Evolutionary conservation across 2,797 vertebrate genomes (phyloP), one percentile per base, ranked within the genome.

Genomic region (Zenarchopterus dispar): DNA sequence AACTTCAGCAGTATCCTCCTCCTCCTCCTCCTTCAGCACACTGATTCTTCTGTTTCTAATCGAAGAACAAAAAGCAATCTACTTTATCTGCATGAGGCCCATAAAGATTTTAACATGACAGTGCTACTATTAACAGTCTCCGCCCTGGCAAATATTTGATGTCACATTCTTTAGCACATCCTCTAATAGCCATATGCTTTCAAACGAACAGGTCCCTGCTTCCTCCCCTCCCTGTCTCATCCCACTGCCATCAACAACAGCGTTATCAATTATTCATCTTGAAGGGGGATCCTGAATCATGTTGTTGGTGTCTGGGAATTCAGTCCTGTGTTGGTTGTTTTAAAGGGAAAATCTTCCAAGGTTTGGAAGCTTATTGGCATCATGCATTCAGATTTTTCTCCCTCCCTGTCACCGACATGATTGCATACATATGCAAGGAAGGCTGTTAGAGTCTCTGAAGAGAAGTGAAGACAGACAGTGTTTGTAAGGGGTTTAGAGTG

Each of bases 221-320:
- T 42, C 56, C 23, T 63, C 55, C 36, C 69, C 62, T 57, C 76
- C 59, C 47, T 26, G 36, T 77, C 70, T 62, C 75, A 74, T 82
- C 77, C 77, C 56, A 60, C 73, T 47, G 43, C 67, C 61, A 78
- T 65, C 71, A 73, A 28, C 76, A 65, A 50, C 44, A 19, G 62
- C 62, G 73, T 63, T 75, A 84, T 81, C 63, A 84, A 84, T 86
- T 86, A 85, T 77, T 85, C 78, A 78, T 79, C 72, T 77, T 57
- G 59, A 64, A 73, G 75, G 72, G 62, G 47, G 54, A 74, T 77
- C 54, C 16, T 74, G 83, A 78, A 84, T 74, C 77, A 80, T 43
- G 8, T 73, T 65, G 67, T 60, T 83, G 81, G 70, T 80, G 86
- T 88, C 80, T 61, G 67, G 67, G 62, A 62, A 89, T 80, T 81